phyloP scores from a whole-genome alignment of 2,888 invertebrate genomes.

The Thereva unica region DNA sequence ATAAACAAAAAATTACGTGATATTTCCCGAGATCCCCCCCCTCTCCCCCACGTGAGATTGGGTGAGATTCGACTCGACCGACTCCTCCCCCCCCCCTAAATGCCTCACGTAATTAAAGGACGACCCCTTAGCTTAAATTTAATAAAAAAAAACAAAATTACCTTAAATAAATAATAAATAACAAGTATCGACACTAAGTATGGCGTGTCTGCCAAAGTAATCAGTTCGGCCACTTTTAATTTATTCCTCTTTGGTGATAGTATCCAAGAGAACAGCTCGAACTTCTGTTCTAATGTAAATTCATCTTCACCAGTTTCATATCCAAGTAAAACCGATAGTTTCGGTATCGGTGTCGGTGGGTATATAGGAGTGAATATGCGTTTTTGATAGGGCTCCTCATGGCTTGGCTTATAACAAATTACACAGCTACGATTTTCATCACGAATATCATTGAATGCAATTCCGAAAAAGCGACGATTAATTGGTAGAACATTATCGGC shows the following conservation, averaged over 20 bases:
- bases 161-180: slow-evolving; percentile 34
- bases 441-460: slow-evolving; percentile 19
- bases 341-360: slow-evolving; percentile 28
- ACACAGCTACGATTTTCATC: slow-evolving; percentile 6
- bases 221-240: slow-evolving; percentile 7
- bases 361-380: slow-evolving; percentile 33
- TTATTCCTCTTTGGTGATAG: slow-evolving; percentile 17
- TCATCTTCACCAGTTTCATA: slow-evolving; percentile 8
- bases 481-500: slow-evolving; percentile 36
- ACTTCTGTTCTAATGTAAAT: neutral
- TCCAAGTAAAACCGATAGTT: slow-evolving; percentile 20
- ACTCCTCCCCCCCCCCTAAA: too few relatives aligned
- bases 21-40: too few relatives aligned
- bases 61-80: too few relatives aligned
- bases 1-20: too few relatives aligned
- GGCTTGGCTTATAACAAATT: slow-evolving; percentile 36
- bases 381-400: slow-evolving; percentile 32
- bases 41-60: too few relatives aligned
- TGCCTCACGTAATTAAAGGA: too few relatives aligned
- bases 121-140: too few relatives aligned
- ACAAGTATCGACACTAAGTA: slow-evolving; percentile 33
- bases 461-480: slow-evolving; percentile 34
- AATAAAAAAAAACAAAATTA: neutral
- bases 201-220: slow-evolving; percentile 5
- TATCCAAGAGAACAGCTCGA: slow-evolving; percentile 34